A percentile compares a stretch with the other conserved stretches of the same genome.
Conservation (phyloP, 1,140 invertebrate genomes). For the Chymomyza costata region DNA sequence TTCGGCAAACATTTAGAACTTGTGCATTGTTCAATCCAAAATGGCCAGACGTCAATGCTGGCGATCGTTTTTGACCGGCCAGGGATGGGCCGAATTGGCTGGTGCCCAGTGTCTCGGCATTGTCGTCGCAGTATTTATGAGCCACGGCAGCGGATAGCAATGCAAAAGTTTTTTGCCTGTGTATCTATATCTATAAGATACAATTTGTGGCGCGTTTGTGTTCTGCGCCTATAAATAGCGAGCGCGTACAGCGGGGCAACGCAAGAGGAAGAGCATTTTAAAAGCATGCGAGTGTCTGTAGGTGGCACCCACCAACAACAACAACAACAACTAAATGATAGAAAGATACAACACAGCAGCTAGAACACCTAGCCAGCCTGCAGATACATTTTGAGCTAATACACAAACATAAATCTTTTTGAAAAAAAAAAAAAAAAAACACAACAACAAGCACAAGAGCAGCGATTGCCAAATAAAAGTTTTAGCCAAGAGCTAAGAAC, state of each 20-base stretch:
- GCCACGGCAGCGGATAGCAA: conserved; percentile 12
- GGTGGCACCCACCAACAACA: neutral
- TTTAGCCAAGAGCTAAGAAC: conserved; percentile 7
- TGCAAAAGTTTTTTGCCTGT: conserved; percentile 37
- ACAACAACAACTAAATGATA: too few relatives aligned
- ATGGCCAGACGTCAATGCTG: too few relatives aligned
- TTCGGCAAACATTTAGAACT: too few relatives aligned
- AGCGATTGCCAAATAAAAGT: conserved; percentile 54
- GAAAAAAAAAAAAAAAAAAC: conserved; percentile 27
- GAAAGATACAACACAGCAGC: too few relatives aligned
- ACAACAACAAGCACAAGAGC: too few relatives aligned
- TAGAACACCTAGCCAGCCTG: neutral
- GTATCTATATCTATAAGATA: conserved; percentile 63
- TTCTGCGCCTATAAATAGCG: conserved; percentile 67
- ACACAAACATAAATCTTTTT: conserved; percentile 54
- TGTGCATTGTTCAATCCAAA: too few relatives aligned
- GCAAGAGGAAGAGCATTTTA: too few relatives aligned
- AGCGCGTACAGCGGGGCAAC: too few relatives aligned
- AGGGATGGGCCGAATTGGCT: too few relatives aligned
- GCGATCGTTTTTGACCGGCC: too few relatives aligned
- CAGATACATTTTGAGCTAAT: conserved; percentile 44
- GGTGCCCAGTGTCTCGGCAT: too few relatives aligned
- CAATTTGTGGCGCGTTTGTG: conserved; percentile 45
- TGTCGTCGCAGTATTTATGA: neutral
- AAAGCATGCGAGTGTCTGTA: neutral